Percentiles rank a stretch among this genome's conserved stretches.
Conservation (phyloP, 2,888 invertebrate species). For the Caenorhabditis angaria region DNA sequence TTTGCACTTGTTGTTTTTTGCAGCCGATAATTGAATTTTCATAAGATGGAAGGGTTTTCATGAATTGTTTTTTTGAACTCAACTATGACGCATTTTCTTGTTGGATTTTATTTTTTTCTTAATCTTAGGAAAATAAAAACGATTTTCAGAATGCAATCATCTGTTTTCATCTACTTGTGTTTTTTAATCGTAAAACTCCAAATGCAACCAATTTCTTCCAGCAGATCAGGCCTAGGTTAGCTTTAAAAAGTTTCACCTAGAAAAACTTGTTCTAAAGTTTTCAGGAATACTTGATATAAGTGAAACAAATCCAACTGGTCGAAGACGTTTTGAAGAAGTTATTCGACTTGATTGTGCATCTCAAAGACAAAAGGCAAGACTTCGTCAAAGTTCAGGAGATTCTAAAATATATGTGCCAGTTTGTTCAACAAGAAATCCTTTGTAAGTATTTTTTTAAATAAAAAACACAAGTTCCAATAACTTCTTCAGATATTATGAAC, state of each 20-base stretch:
- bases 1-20: neutral
- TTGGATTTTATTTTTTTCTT: too few species aligned
- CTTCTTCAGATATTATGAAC: conserved; percentile 82
- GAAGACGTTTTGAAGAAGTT: neutral
- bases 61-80: too few species aligned
- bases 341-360: conserved; percentile 45
- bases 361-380: conserved; percentile 42
- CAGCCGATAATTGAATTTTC: too few species aligned
- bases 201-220: too few species aligned
- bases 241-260: too few species aligned
- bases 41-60: too few species aligned
- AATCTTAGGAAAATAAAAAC: too few species aligned
- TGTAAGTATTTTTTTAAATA: conserved; percentile 21
- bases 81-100: too few species aligned
- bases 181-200: too few species aligned
- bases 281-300: conserved; percentile 36
- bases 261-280: neutral
- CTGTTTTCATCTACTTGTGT: too few species aligned
- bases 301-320: conserved; percentile 10
- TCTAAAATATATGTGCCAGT: conserved; percentile 40
- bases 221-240: too few species aligned
- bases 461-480: neutral
- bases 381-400: conserved; percentile 29
- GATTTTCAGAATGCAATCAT: too few species aligned
- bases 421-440: conserved; percentile 38